Percentiles rank a stretch among this genome's conserved stretches.
Conservation (phyloP, 2,888 invertebrate species). For the Chrysomela aeneicollis region DNA sequence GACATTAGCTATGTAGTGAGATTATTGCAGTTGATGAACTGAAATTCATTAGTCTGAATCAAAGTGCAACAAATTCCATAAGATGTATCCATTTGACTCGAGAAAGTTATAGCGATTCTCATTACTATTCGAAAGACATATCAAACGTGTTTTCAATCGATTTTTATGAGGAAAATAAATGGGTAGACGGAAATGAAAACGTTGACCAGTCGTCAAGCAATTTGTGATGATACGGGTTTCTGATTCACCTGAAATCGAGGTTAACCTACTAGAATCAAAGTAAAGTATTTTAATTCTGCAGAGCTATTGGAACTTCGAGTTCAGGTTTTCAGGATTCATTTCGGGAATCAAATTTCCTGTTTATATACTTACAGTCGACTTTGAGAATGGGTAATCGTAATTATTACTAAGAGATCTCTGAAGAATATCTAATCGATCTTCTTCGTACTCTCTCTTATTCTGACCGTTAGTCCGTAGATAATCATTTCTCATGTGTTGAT, state of each 20-base stretch:
- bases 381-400: slow-evolving; percentile 1
- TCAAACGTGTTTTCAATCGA: neutral
- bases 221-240: neutral
- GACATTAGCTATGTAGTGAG: no score
- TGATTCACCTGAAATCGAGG: slow-evolving; percentile 7
- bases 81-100: neutral
- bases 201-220: neutral
- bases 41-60: neutral
- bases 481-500: slow-evolving; percentile 1
- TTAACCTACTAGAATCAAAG: neutral
- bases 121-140: neutral
- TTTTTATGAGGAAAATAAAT: neutral
- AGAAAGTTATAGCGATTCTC: neutral
- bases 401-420: neutral
- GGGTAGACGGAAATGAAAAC: neutral
- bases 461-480: neutral
- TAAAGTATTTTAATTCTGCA: neutral
- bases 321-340: neutral
- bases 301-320: neutral
- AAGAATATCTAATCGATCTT: neutral
- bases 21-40: neutral
- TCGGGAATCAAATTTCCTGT: neutral
- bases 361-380: neutral
- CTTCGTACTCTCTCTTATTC: neutral
- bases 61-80: neutral